phyloP scores from a whole-genome alignment of 2,113 vertebrate genomes.

The Leucopsar rothschildi region DNA sequence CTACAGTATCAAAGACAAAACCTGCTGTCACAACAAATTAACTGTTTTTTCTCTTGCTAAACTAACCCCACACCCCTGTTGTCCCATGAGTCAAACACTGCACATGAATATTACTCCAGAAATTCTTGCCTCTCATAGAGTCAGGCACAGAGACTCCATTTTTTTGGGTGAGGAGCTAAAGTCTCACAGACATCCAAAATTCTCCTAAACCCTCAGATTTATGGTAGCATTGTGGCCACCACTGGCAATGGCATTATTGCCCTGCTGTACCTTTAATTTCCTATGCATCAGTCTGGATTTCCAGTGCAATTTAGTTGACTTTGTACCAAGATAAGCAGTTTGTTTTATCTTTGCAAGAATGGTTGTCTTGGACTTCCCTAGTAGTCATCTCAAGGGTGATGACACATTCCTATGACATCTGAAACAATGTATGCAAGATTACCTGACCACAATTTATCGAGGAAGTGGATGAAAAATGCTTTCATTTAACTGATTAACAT shows the following conservation, averaged over 20 bases:
- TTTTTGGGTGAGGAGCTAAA: neutral
- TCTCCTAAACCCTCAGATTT: neutral
- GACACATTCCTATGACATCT: conserved; percentile 58
- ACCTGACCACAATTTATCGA: conserved; percentile 68
- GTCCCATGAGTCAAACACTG: neutral
- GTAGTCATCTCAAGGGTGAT: conserved; percentile 3
- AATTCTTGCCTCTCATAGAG: neutral
- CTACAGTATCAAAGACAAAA: neutral
- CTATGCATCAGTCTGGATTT: conserved; percentile 3
- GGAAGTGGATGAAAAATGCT: conserved; percentile 74
- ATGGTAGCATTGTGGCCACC: neutral
- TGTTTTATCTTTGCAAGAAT: conserved; percentile 43
- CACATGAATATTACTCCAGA: neutral
- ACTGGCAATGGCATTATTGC: neutral
- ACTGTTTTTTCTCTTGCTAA: neutral
- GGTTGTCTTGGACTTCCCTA: conserved; percentile 36
- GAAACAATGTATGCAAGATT: conserved; percentile 63
- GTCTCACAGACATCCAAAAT: neutral
- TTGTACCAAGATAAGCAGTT: conserved; percentile 46
- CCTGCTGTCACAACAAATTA: neutral
- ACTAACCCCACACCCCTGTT: neutral
- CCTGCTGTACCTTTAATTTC: conserved; percentile 20
- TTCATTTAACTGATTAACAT: conserved; percentile 79
- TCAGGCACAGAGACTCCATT: neutral
- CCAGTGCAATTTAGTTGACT: conserved; percentile 15